Conservation (phyloP, 1,140 invertebrate genomes). For the Sminthurides bifidus region DNA sequence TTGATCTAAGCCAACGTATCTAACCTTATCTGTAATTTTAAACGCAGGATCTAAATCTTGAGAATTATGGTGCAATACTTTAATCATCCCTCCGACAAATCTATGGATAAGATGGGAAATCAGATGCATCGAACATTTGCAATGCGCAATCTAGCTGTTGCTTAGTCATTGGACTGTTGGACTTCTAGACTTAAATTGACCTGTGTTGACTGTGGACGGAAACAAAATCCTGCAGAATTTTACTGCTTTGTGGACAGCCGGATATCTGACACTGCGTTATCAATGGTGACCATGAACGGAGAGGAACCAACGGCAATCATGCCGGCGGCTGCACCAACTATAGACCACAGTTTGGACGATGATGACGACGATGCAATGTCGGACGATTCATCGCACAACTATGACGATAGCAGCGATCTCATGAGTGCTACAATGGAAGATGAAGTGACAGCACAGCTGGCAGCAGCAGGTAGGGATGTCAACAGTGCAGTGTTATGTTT, state of each 20-base stretch:
- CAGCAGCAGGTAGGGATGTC: conserved; percentile 61
- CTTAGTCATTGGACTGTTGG: no score
- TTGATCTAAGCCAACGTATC: no score
- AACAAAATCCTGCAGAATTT: neutral
- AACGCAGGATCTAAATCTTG: no score
- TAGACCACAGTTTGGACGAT: conserved; percentile 27
- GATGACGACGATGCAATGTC: conserved; percentile 42
- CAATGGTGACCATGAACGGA: conserved; percentile 31
- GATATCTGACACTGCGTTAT: neutral
- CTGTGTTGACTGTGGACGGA: neutral
- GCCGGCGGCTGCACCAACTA: conserved; percentile 14
- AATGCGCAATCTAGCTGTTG: no score
- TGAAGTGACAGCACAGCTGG: conserved; percentile 88
- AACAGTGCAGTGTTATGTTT: neutral
- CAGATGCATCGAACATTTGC: no score
- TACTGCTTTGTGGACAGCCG: neutral
- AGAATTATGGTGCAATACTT: no score
- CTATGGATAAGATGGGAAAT: no score
- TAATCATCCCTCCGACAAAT: no score
- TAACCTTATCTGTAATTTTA: no score
- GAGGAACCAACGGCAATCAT: conserved; percentile 21
- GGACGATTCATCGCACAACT: conserved; percentile 53
- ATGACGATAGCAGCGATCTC: conserved; percentile 60
- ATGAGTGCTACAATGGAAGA: conserved; percentile 70
- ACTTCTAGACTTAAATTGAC: no score